Conservation (phyloP, 2,113 vertebrate species). For the Nothoprocta pentlandii region DNA sequence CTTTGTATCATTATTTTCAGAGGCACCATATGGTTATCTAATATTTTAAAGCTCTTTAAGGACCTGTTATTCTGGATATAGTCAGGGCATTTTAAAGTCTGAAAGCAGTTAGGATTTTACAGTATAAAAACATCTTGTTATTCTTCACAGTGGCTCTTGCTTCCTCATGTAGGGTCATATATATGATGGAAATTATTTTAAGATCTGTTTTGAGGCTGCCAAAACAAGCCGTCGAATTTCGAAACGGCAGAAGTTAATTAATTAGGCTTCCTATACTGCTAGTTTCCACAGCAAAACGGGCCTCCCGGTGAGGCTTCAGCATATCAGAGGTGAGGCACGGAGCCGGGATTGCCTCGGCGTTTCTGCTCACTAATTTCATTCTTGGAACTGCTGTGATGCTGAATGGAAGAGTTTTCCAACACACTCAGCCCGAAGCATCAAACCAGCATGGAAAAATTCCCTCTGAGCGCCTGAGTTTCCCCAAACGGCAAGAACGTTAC, state of each 20-base stretch:
- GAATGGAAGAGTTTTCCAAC: neutral
- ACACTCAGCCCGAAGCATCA: neutral
- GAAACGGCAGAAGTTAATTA: neutral
- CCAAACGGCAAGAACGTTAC: neutral
- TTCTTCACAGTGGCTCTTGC: neutral
- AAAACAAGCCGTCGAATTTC: conserved; percentile 8
- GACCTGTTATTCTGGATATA: neutral
- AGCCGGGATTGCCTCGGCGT: neutral
- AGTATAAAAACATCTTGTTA: neutral
- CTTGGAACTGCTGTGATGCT: neutral
- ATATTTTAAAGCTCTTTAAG: neutral
- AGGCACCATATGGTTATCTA: neutral
- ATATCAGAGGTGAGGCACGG: neutral
- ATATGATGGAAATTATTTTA: neutral
- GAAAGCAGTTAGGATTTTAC: neutral
- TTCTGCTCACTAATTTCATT: neutral
- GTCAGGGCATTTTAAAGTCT: neutral
- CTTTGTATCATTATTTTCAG: neutral
- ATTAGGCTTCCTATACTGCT: neutral
- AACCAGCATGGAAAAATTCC: neutral
- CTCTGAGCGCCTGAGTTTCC: neutral
- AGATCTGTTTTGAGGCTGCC: neutral
- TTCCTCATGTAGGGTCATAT: neutral
- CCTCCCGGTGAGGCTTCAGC: neutral
- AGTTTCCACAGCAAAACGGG: neutral